Base-by-base conservation (phyloP, 2,113 vertebrate species). In the Myiopsitta monachus region DNA sequence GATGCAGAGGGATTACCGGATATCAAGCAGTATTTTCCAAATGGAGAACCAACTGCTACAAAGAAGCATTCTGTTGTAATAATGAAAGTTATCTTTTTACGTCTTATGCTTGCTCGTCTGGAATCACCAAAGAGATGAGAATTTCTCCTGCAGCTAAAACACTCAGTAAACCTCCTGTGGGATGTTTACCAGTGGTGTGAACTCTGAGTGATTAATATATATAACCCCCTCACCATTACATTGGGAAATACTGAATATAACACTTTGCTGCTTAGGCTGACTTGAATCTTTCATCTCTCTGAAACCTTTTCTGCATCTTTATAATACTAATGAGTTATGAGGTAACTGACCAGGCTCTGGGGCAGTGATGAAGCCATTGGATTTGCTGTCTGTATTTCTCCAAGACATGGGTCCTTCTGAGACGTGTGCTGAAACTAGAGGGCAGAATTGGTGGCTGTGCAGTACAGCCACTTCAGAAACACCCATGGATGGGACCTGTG, bases 61-160 rank as follows among this genome's bases (percentile, higher is more conserved):
- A 96, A 91, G 57, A 94, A 94, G 75, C 85, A 85, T 87, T 87
- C 78, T 82, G 19, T 86, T 75, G 38, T 93, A 93, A 93, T 97
- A 95, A 96, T 96, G 86, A 66, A 97, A 96, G 83, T 95, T 97
- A 90, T 97, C 82, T 88, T 90, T 96, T 93, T 95, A 73, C 87
- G 92, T 95, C 97, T 80, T 96, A 62, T 92, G 83, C 47, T 80
- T 95, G 57, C 77, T 96, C 33, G 49, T 70, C 87, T 95, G 62
- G 83, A 94, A 97, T 87, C 83, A 79, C 68, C 73, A 90, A 94
- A 93, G 87, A 95, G 76, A 92, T 88, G 31, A 79, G 55, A 78
- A 94, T 90, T 84, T 92, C 43, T 92, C 73, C 43, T 52, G 86
- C 63, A 83, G 82, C 76, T 91, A 85, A 86, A 92, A 59, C 72